Conservation (phyloP, 2,888 invertebrate species). For the Chelonus formosanus region DNA sequence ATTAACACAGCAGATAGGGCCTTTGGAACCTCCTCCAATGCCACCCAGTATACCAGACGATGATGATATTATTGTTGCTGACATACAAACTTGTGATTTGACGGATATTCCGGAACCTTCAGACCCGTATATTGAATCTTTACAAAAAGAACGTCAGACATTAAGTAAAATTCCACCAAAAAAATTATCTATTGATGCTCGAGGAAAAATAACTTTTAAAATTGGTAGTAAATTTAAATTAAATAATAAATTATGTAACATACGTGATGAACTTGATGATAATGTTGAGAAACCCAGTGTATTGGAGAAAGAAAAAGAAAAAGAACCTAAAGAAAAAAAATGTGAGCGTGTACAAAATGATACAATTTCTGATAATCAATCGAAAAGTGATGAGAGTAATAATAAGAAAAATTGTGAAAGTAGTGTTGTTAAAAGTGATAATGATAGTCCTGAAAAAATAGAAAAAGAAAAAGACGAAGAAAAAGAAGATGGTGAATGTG, state of each 20-base stretch:
- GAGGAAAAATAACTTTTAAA: slow-evolving; percentile 62
- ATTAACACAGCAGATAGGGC: slow-evolving; percentile 60
- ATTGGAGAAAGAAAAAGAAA: slow-evolving; percentile 40
- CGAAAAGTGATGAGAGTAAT: slow-evolving; percentile 15
- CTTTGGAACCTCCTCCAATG: slow-evolving; percentile 54
- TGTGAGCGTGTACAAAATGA: slow-evolving; percentile 1
- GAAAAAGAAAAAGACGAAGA: slow-evolving; percentile 28
- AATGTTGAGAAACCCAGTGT: slow-evolving; percentile 48
- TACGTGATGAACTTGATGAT: slow-evolving; percentile 58
- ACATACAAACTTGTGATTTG: slow-evolving; percentile 56
- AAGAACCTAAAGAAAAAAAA: slow-evolving; percentile 32
- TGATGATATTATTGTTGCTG: slow-evolving; percentile 50
- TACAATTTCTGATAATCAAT: slow-evolving; percentile 7
- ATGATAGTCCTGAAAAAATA: slow-evolving; percentile 11
- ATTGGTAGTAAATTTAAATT: slow-evolving; percentile 57
- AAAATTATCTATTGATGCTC: slow-evolving; percentile 56
- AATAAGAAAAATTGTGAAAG: slow-evolving; percentile 25
- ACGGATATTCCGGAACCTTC: slow-evolving; percentile 58
- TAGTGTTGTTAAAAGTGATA: slow-evolving; percentile 12
- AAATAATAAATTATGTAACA: slow-evolving; percentile 55
- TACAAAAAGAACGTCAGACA: slow-evolving; percentile 58
- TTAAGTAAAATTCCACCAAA: slow-evolving; percentile 58
- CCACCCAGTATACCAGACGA: slow-evolving; percentile 52
- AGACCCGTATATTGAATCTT: slow-evolving; percentile 58
- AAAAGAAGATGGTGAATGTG: slow-evolving; percentile 22